Evolutionary conservation across 2,113 vertebrate genomes (phyloP), one percentile per base, ranked within the genome.

Genomic region (Gracilinanus agilis): DNA sequence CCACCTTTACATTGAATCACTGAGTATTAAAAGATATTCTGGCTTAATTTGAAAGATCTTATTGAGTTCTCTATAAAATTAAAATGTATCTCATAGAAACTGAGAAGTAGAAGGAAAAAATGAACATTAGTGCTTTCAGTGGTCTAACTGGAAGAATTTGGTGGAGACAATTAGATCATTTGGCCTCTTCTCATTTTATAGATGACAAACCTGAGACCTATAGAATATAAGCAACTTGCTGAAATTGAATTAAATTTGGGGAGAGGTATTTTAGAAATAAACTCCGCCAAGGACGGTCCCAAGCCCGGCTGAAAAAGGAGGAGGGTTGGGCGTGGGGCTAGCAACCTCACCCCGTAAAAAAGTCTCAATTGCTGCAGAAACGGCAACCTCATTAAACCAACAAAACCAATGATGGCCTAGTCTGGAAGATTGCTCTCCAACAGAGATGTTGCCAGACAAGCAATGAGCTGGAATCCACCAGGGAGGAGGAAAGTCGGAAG

Each of bases 1-100:
- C 34, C 34, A 75, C 13, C 61, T 75, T n/a, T 75, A 13, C 34
- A 75, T 19, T 75, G 61, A 75, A 75, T 75, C 61, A n/a, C 34
- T 75, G 34, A n/a, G 34, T 75, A n/a, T 75, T 75, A 75, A 75
- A 75, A 75, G 29, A 75, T n/a, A n/a, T n/a, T 75, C 34, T 75
- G 13, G 29, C 19, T 75, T 75, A 75, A 75, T 75, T 75, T 75
- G 29, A 3, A n/a, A n/a, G 34, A 1, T 27, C 3, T 10, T 27
- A 58, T 58, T 58, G 25, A 58, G 4, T 75, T n/a, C 29, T 75
- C 19, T 19, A 75, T 75, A 75, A 75, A 75, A 75, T 95, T 54
- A 55, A 54, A 58, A 91, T 90, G 40, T 24, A 88, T 55, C 27
- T 49, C 44, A 83, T 27, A 92, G 91, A 55, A 96, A 95, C 89